Conservation (phyloP, 2,888 invertebrate species). For the Synanthedon tipuliformis region DNA sequence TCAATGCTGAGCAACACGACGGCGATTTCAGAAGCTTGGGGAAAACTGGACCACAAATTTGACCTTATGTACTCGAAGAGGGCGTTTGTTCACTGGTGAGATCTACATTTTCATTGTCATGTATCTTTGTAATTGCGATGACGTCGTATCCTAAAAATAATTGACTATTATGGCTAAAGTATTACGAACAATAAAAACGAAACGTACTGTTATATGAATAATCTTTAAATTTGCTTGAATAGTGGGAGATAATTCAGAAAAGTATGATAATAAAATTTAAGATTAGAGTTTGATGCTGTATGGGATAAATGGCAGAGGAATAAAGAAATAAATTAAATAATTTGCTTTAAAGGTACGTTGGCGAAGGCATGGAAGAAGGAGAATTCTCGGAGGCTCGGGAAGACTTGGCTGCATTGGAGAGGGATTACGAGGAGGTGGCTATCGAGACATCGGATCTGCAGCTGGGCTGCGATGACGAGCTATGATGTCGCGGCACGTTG, state of each 20-base stretch:
- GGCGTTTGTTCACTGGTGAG: conserved; percentile 95
- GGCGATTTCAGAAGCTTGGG: conserved; percentile 90
- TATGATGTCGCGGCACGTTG: conserved; percentile 23
- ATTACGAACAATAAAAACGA: too few species aligned
- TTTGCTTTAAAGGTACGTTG: conserved; percentile 73
- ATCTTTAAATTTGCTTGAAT: too few species aligned
- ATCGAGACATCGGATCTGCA: conserved; percentile 68
- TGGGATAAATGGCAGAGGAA: too few species aligned
- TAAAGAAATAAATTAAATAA: neutral
- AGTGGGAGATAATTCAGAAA: too few species aligned
- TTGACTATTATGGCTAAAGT: too few species aligned
- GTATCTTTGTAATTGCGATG: too few species aligned
- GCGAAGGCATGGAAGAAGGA: conserved; percentile 86
- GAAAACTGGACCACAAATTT: conserved; percentile 91
- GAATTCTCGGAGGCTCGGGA: conserved; percentile 86
- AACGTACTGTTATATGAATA: too few species aligned
- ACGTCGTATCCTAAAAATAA: too few species aligned
- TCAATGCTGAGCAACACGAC: conserved; percentile 94
- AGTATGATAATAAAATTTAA: too few species aligned
- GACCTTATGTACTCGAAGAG: conserved; percentile 94
- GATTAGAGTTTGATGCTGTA: too few species aligned
- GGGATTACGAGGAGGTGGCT: conserved; percentile 81
- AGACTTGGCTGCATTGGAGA: conserved; percentile 78
- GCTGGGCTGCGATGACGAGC: conserved; percentile 49
- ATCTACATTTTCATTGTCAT: neutral